Base-by-base conservation (phyloP, 1,140 invertebrate species). In the Frieseomelitta varia region DNA sequence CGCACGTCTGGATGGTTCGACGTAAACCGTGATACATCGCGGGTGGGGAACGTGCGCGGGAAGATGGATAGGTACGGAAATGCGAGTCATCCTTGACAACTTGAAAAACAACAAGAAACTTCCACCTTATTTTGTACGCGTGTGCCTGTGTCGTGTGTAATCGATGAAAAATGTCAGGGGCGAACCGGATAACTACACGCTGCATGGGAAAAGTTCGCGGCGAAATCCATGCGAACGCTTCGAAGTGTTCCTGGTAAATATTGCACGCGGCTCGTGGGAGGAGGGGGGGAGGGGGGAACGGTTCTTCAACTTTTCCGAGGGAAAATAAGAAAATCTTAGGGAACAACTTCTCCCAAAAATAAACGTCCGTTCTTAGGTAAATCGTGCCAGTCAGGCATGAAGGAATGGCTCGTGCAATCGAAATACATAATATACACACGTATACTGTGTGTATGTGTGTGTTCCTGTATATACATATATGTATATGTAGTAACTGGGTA, bases 281-380 rank as follows among this genome's bases (percentile, higher is more conserved):
- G 6, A 8, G 19, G 19, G 10, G 30, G 30, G 39, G 6, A 39
- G 39, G 3, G 6, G 19, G 19, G 10, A 27, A 39, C 27, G 61
- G 4, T 51, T 19, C 15, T 55, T 6, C 51, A n/a, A 39, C 47
- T 67, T 76, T 27, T 24, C 51, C 21, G 2, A 21, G 21, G 10
- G 17, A 53, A 56, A 67, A 27, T 47, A 68, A 76, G 73, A 30
- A 56, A 47, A 67, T 67, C 58, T n/a, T 21, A 1, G 6, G n/a
- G 72, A 47, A 39, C 61, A 65, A 75, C 2, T 67, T 76, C 19
- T 10, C 17, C 19, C 0, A 17, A 30, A 82, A 61, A 79, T 71
- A 71, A 84, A 84, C 75, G 75, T 78, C 51, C 58, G 56, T 68
- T 67, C 75, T 84, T 79, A 71, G 79, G 74, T 79, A 84, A 84